Percentiles rank a stretch among this genome's conserved stretches.
Conservation (phyloP, 1,140 invertebrate species). For the Delia radicum region DNA sequence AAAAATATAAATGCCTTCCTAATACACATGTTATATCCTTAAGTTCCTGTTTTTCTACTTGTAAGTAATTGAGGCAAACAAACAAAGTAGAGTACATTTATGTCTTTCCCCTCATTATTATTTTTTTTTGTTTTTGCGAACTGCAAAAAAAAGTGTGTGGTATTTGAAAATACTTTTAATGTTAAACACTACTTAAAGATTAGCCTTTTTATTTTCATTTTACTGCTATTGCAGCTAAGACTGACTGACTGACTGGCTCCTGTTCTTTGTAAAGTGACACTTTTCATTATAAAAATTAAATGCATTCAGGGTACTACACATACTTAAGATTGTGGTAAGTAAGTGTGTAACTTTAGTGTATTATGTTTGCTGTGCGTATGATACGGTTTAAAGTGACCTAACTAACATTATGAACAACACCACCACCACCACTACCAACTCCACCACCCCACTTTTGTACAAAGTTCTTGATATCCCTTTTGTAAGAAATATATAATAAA, state of each 20-base stretch:
- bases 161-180: neutral
- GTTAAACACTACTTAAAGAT: neutral
- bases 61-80: neutral
- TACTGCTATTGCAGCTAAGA: neutral
- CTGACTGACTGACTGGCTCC: no score
- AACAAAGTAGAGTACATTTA: neutral
- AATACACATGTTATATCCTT: neutral
- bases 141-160: neutral
- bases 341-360: neutral
- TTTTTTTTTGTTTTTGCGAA: neutral
- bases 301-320: neutral
- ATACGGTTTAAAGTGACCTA: neutral
- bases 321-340: neutral
- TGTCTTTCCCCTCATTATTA: no score
- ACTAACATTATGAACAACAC: neutral
- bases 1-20: no score
- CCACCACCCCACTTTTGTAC: neutral
- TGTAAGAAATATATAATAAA: neutral
- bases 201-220: neutral
- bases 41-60: neutral
- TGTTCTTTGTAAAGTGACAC: slow-evolving; percentile 1
- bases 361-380: neutral
- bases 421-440: neutral
- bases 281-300: neutral
- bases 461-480: neutral